Percentiles rank a stretch among this genome's conserved stretches.
Evolutionary conservation across 2,888 invertebrate species (phyloP).

Genomic region (Lottia scabra): DNA sequence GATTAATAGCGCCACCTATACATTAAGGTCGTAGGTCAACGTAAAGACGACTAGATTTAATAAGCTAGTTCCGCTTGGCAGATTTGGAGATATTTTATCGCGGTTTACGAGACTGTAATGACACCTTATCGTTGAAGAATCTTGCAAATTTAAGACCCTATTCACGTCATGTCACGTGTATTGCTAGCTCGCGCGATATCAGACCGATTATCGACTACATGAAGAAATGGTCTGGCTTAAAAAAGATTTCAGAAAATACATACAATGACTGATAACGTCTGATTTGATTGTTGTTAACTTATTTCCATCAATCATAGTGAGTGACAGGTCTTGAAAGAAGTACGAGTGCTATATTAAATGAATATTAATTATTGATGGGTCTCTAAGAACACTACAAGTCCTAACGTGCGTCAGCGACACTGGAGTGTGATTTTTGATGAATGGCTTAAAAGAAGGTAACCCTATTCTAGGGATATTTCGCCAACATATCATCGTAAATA

Average conservation of each 20-base stretch:
- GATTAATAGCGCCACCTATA: conserved; percentile 7
- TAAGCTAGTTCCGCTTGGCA: conserved; percentile 2
- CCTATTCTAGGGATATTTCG: too few species aligned
- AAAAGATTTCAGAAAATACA: background rate
- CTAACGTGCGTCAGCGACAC: too few species aligned
- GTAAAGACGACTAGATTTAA: conserved; percentile 5
- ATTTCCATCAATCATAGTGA: background rate
- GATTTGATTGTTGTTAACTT: background rate
- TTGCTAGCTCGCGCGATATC: background rate
- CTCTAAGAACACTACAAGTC: too few species aligned
- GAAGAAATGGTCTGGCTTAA: background rate
- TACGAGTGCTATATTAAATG: background rate
- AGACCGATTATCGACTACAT: background rate
- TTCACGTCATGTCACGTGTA: conserved; percentile 4
- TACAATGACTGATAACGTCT: background rate
- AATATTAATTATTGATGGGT: too few species aligned
- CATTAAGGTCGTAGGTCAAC: background rate
- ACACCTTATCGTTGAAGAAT: background rate
- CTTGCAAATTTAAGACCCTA: background rate
- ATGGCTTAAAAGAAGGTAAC: too few species aligned
- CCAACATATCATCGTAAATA: too few species aligned
- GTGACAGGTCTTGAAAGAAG: background rate
- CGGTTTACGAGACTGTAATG: conserved; percentile 3
- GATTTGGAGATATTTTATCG: background rate
- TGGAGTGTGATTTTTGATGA: too few species aligned